Conservation (phyloP, 1,140 invertebrate genomes). For the Drosophila bipectinata region DNA sequence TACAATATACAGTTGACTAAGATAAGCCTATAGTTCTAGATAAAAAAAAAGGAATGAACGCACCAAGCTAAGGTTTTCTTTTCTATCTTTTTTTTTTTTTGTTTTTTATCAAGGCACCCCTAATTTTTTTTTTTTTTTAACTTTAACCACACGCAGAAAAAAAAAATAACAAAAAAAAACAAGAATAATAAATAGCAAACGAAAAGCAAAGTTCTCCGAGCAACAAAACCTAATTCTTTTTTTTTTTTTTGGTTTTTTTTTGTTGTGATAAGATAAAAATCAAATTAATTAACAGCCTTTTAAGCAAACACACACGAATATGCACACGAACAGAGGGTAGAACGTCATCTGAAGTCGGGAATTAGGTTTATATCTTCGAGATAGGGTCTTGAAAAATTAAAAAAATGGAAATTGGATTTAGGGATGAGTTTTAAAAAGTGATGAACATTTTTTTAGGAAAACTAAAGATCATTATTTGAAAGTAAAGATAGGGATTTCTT, state of each 20-base stretch:
- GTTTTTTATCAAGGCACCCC: slow-evolving; percentile 42
- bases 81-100: not conserved
- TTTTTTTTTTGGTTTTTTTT: slow-evolving; percentile 13
- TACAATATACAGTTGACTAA: slow-evolving; percentile 59
- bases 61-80: not conserved
- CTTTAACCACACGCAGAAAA: slow-evolving; percentile 21
- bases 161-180: slow-evolving; percentile 5
- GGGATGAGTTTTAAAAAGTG: no score
- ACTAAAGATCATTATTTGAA: no score
- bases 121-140: slow-evolving; percentile 45
- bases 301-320: slow-evolving; percentile 29
- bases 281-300: slow-evolving; percentile 75
- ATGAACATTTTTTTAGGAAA: no score
- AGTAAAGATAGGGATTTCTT: no score
- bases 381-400: not conserved
- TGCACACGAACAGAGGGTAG: slow-evolving; percentile 8
- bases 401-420: no score
- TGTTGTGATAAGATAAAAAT: slow-evolving; percentile 73
- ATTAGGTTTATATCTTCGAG: not conserved
- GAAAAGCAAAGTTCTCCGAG: slow-evolving; percentile 1
- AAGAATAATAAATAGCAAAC: slow-evolving; percentile 31
- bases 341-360: slow-evolving; percentile 12
- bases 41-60: slow-evolving; percentile 16
- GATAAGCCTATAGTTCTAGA: slow-evolving; percentile 50
- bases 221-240: not conserved